These are phyloP conservation scores for Todiramphus saurophagus DNA, from an alignment of 2,113 vertebrate species.

Conservation along the genomic window DNA sequence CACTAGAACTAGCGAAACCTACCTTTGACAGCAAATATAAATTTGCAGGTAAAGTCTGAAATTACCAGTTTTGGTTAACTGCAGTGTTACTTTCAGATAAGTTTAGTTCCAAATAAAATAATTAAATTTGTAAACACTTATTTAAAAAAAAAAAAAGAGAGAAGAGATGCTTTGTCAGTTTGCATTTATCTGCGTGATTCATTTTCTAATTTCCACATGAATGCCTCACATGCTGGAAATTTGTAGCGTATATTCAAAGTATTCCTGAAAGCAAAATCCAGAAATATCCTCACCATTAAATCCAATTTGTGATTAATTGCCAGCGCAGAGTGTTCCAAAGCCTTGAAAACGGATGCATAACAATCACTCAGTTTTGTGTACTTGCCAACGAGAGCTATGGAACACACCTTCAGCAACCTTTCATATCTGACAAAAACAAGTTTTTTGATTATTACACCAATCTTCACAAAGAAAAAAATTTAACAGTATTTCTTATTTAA, in stretches of 20 bases:
- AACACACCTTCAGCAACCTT: conserved; percentile 77
- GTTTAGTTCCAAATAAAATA: background rate
- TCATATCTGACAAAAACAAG: conserved; percentile 72
- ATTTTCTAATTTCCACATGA: conserved; percentile 1
- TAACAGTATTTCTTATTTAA: background rate
- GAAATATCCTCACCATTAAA: conserved; percentile 77
- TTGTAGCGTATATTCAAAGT: background rate
- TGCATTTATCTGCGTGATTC: background rate
- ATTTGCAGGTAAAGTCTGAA: background rate
- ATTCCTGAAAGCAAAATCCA: background rate
- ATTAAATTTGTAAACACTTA: background rate
- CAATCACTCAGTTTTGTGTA: conserved; percentile 83
- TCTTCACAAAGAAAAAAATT: background rate
- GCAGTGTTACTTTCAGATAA: background rate
- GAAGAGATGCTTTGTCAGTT: background rate
- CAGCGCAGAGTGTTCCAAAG: conserved; percentile 80
- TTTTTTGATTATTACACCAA: background rate
- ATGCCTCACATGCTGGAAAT: background rate
- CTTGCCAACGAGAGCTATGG: conserved; percentile 82
- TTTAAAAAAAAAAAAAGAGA: background rate
- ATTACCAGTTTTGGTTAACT: background rate
- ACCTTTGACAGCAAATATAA: background rate
- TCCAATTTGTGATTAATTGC: conserved; percentile 82
- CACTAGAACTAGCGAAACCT: background rate
- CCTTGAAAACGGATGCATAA: conserved; percentile 82